Evolutionary conservation across 2,113 vertebrate species (phyloP).

Genomic region (Archocentrus centrarchus): DNA sequence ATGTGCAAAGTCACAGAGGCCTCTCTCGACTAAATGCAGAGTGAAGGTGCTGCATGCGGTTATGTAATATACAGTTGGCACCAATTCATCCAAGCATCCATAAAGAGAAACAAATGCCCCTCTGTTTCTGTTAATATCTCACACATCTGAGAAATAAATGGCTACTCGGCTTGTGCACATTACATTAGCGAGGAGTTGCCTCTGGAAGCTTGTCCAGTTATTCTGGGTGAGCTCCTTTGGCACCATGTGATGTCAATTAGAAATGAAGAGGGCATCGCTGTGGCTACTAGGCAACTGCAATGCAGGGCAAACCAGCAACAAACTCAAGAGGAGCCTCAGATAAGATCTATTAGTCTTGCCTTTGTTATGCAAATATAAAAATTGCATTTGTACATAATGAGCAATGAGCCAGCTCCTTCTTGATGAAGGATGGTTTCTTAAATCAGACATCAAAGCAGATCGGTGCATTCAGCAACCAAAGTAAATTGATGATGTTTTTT

Average conservation of each 20-base stretch:
- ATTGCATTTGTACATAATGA: conserved; percentile 44
- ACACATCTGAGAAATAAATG: conserved; percentile 29
- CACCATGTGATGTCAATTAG: conserved; percentile 62
- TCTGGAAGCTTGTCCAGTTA: conserved; percentile 63
- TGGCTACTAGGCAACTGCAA: conserved; percentile 71
- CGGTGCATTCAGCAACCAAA: conserved; percentile 16
- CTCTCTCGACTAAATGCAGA: background rate
- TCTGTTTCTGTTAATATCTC: conserved; percentile 15
- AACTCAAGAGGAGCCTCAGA: conserved; percentile 34
- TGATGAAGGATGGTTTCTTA: conserved; percentile 55
- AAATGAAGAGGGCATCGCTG: conserved; percentile 52
- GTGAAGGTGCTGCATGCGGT: background rate
- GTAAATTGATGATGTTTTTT: conserved; percentile 39
- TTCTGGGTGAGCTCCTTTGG: conserved; percentile 66
- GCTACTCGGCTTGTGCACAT: conserved; percentile 43
- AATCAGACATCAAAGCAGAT: conserved; percentile 65
- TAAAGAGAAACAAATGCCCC: conserved; percentile 6
- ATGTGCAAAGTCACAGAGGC: background rate
- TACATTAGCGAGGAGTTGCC: conserved; percentile 56
- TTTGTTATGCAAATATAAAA: conserved; percentile 69
- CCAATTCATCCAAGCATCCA: background rate
- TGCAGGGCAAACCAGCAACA: conserved; percentile 27
- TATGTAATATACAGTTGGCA: conserved; percentile 11
- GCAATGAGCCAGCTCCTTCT: conserved; percentile 38
- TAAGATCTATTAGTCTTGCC: conserved; percentile 48